These are phyloP conservation scores for Stigmatopora nigra DNA, from an alignment of 2,113 vertebrate species.

Conservation along the genomic window DNA sequence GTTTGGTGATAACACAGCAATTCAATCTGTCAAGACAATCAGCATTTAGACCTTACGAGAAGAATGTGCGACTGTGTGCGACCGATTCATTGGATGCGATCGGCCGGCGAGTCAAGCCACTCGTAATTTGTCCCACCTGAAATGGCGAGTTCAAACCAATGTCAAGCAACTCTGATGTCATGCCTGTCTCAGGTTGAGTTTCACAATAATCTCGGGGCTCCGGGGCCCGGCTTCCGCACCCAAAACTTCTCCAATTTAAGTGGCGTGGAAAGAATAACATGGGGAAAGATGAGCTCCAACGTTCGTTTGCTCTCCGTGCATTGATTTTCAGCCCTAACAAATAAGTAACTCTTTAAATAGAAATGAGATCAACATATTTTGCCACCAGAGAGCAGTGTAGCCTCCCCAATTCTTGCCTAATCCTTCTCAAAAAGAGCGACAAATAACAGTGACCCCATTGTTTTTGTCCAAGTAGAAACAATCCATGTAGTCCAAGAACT, in stretches of 20 bases:
- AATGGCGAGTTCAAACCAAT: constrained; percentile 58
- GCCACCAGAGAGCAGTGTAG: too few relatives aligned
- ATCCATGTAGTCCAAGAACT: too few relatives aligned
- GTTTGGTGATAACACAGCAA: constrained; percentile 56
- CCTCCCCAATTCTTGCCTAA: too few relatives aligned
- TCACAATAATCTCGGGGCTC: constrained; percentile 62
- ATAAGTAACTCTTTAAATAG: too few relatives aligned
- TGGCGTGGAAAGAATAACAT: constrained; percentile 55
- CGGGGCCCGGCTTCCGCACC: constrained; percentile 47
- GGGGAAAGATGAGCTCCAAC: constrained; percentile 38
- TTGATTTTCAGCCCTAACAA: background rate
- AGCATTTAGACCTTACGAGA: constrained; percentile 48
- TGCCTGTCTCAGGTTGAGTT: constrained; percentile 57
- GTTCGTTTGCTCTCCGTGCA: constrained; percentile 30
- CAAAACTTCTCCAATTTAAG: constrained; percentile 52
- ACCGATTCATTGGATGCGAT: constrained; percentile 64
- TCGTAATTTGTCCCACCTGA: constrained; percentile 70
- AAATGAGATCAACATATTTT: too few relatives aligned
- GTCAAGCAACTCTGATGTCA: constrained; percentile 71
- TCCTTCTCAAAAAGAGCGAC: too few relatives aligned
- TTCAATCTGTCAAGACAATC: constrained; percentile 68
- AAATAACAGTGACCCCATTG: too few relatives aligned
- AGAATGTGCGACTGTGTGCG: constrained; percentile 52
- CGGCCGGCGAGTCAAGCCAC: constrained; percentile 56
- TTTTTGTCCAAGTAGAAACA: too few relatives aligned